Evolutionary conservation across 2,797 vertebrate genomes (phyloP).

Genomic region (Octomys mimax): DNA sequence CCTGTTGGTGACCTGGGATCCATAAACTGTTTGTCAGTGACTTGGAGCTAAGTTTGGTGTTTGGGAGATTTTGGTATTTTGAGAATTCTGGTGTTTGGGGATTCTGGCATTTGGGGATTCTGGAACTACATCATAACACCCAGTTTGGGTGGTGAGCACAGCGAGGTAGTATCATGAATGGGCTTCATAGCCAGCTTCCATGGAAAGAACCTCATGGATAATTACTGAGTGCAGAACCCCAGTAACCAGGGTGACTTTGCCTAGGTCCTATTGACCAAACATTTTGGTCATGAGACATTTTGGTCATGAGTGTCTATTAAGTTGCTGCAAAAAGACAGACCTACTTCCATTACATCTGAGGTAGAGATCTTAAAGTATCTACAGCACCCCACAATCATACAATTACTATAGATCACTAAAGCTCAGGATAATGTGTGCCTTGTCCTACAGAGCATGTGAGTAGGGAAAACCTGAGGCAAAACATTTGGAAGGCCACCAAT

Average conservation of each 20-base stretch:
- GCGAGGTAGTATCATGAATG: background rate
- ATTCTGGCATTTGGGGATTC: background rate
- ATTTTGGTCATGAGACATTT: background rate
- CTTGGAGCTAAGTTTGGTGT: too few species aligned
- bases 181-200: rapidly evolving
- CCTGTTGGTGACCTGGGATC: background rate
- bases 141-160: background rate
- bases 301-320: background rate
- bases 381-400: background rate
- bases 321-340: background rate
- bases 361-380: background rate
- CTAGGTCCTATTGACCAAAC: background rate
- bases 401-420: background rate
- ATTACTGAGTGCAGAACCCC: background rate
- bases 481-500: background rate
- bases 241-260: background rate
- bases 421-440: background rate
- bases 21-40: background rate
- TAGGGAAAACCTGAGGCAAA: background rate
- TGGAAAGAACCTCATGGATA: background rate
- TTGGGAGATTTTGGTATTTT: background rate
- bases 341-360: background rate
- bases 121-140: background rate
- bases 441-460: background rate
- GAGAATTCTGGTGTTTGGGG: background rate